Evolutionary conservation across 2,797 vertebrate species (phyloP).

Genomic region (Sardinella longiceps): DNA sequence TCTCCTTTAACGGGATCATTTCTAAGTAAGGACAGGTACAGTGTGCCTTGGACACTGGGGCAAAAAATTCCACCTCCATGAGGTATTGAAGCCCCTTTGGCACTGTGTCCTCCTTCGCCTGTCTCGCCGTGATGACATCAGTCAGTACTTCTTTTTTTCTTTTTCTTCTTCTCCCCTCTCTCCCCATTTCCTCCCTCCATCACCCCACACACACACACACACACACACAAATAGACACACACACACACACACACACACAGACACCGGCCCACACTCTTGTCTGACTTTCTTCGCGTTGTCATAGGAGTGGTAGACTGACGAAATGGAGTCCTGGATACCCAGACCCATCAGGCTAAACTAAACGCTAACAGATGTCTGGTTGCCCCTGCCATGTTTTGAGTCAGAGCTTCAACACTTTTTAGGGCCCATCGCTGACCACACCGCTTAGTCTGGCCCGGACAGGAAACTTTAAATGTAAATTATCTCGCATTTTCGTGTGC

Average conservation of each 20-base stretch:
- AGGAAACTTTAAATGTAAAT: background rate
- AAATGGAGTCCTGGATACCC: slow-evolving; percentile 53
- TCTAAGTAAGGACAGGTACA: slow-evolving; percentile 40
- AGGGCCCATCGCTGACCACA: slow-evolving; percentile 36
- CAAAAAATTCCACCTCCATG: slow-evolving; percentile 46
- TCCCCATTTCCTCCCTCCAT: slow-evolving; percentile 46
- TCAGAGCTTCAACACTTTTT: slow-evolving; percentile 50
- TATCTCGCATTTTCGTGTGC: too few relatives aligned
- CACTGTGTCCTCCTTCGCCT: slow-evolving; percentile 66
- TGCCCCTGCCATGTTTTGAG: slow-evolving; percentile 55
- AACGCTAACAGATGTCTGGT: slow-evolving; percentile 72
- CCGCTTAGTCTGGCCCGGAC: slow-evolving; percentile 7
- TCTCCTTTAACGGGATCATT: background rate
- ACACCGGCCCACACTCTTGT: slow-evolving; percentile 33
- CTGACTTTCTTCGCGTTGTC: slow-evolving; percentile 52
- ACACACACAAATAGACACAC: too few relatives aligned
- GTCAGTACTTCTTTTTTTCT: slow-evolving; percentile 32
- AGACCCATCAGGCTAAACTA: slow-evolving; percentile 72
- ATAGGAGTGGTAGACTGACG: slow-evolving; percentile 60
- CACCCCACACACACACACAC: slow-evolving; percentile 39
- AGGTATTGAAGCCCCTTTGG: slow-evolving; percentile 47
- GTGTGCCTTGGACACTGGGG: slow-evolving; percentile 20
- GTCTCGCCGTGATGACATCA: slow-evolving; percentile 42
- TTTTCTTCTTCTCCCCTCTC: slow-evolving; percentile 35
- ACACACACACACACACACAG: too few relatives aligned